phyloP scores from a whole-genome alignment of 2,888 invertebrate species.

The Tipula lateralis region DNA sequence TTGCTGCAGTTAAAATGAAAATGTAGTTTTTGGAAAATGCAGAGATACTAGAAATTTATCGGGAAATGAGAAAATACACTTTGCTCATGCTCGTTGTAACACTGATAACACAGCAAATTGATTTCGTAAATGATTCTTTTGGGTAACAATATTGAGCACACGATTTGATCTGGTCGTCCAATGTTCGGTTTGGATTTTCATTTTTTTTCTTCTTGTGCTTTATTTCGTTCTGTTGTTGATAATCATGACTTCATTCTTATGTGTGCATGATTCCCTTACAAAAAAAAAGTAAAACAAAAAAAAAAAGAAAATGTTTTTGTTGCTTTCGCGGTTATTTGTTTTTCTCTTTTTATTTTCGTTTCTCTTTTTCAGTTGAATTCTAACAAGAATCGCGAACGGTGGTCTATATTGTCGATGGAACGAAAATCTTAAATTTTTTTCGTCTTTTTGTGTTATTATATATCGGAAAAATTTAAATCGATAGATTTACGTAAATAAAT shows the following conservation, averaged over 20 bases:
- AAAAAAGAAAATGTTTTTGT: background rate
- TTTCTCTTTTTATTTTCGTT: background rate
- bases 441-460: background rate
- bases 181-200: background rate
- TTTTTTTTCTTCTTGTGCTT: background rate
- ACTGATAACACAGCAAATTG: background rate
- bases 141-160: background rate
- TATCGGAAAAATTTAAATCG: background rate
- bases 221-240: background rate
- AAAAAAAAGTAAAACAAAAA: background rate
- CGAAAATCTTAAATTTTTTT: background rate
- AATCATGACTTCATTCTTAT: constrained; percentile 14
- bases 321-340: constrained; percentile 12
- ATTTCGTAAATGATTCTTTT: background rate
- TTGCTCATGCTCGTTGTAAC: background rate
- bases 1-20: background rate
- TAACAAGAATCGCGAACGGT: constrained; percentile 13
- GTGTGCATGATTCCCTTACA: constrained; percentile 13
- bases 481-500: background rate
- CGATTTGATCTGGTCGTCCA: constrained; percentile 5
- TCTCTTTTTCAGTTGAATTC: constrained; percentile 24
- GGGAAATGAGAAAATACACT: background rate
- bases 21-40: background rate
- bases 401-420: background rate
- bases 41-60: background rate